phyloP scores from a whole-genome alignment of 2,113 vertebrate genomes.

The Zosterops japonicus region DNA sequence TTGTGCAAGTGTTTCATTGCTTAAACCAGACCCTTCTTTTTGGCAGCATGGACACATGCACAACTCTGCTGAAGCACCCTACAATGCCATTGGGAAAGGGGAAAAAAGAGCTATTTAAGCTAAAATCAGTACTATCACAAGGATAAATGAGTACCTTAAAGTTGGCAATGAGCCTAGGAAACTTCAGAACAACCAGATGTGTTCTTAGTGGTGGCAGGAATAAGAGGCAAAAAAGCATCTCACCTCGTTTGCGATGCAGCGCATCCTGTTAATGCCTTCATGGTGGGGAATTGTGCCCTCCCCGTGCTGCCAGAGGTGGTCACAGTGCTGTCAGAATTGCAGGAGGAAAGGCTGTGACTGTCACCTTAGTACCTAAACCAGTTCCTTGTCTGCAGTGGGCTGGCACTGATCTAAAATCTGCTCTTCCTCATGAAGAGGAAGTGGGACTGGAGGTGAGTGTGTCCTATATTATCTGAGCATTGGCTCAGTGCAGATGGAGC shows the following conservation, averaged over 20 bases:
- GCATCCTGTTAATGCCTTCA: rapidly evolving
- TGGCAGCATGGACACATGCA: not conserved
- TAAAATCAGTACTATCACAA: not conserved
- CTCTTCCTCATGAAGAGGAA: not conserved
- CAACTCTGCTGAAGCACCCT: not conserved
- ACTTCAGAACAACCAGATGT: not conserved
- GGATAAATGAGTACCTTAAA: not conserved
- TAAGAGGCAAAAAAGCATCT: not conserved
- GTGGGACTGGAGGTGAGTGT: not conserved
- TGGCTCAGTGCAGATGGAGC: not conserved
- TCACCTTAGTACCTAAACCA: not conserved
- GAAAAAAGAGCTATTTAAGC: not conserved
- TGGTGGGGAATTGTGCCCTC: not conserved
- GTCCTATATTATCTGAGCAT: not conserved
- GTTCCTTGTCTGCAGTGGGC: not conserved
- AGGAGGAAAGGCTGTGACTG: not conserved
- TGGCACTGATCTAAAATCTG: not conserved
- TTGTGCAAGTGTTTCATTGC: not conserved
- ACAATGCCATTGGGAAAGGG: not conserved
- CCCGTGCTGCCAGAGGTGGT: not conserved
- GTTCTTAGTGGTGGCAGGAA: not conserved
- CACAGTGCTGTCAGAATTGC: not conserved
- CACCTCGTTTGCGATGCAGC: not conserved
- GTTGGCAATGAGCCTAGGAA: not conserved
- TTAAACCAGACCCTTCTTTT: not conserved